These are phyloP conservation scores for Cataglyphis albicans DNA, from an alignment of 2,888 invertebrate species.

Conservation along the genomic window DNA sequence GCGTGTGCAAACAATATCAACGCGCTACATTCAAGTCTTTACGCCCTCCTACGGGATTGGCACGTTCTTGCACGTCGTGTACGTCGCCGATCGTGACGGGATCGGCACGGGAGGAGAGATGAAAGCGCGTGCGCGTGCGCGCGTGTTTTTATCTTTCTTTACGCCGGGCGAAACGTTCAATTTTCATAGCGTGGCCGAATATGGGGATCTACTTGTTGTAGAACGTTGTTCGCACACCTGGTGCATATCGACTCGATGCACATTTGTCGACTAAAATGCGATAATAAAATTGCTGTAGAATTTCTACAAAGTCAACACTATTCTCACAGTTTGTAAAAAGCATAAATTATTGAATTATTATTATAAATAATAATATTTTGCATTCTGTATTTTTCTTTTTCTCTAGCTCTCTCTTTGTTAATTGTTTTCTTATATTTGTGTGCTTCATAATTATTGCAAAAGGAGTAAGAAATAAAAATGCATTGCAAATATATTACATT, in stretches of 20 bases:
- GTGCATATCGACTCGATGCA: slow-evolving; percentile 21
- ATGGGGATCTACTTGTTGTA: slow-evolving; percentile 17
- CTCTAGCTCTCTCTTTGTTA: background rate
- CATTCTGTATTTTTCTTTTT: background rate
- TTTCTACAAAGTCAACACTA: slow-evolving; percentile 1
- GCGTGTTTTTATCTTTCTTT: slow-evolving; percentile 11
- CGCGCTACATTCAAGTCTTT: slow-evolving; percentile 61
- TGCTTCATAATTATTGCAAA: background rate
- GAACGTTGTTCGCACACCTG: slow-evolving; percentile 18
- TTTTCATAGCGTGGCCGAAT: slow-evolving; percentile 4
- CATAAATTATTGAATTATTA: background rate
- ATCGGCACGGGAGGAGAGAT: background rate
- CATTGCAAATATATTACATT: background rate
- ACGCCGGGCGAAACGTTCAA: slow-evolving; percentile 4
- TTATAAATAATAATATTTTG: background rate
- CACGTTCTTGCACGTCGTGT: slow-evolving; percentile 39
- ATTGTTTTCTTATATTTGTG: background rate
- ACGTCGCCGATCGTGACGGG: background rate
- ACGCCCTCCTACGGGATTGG: slow-evolving; percentile 63
- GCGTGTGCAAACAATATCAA: slow-evolving; percentile 81
- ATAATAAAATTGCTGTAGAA: slow-evolving; percentile 12
- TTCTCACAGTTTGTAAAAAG: background rate
- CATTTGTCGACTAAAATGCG: slow-evolving; percentile 22
- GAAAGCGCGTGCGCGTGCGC: background rate
- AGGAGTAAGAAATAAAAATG: background rate